These are phyloP conservation scores for Lampropteryx suffumata DNA, from an alignment of 2,888 invertebrate genomes.

Conservation along the genomic window DNA sequence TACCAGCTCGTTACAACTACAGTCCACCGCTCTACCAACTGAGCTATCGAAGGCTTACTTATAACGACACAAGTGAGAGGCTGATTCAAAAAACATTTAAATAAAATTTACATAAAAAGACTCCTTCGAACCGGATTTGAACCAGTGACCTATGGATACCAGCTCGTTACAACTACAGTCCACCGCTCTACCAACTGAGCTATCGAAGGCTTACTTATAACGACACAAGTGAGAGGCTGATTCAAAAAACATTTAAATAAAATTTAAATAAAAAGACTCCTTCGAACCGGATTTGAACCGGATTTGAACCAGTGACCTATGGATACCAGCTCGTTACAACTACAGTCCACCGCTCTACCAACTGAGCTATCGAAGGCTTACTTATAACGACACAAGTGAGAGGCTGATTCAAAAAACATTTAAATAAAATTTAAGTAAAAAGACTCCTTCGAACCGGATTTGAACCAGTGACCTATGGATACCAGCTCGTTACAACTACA, in stretches of 20 bases:
- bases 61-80: not conserved
- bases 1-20: slow-evolving; percentile 61
- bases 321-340: slow-evolving; percentile 48
- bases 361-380: slow-evolving; percentile 52
- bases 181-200: slow-evolving; percentile 84
- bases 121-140: slow-evolving; percentile 84
- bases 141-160: slow-evolving; percentile 84
- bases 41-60: slow-evolving; percentile 73
- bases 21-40: slow-evolving; percentile 83
- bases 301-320: slow-evolving; percentile 85
- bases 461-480: slow-evolving; percentile 86
- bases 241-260: not conserved
- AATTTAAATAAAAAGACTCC: slow-evolving; percentile 50
- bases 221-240: not conserved
- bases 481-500: slow-evolving; percentile 60
- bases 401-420: not conserved
- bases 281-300: slow-evolving; percentile 85
- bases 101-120: slow-evolving; percentile 34
- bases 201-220: slow-evolving; percentile 68
- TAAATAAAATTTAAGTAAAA: slow-evolving; percentile 33
- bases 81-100: not conserved
- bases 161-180: slow-evolving; percentile 66
- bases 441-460: slow-evolving; percentile 83
- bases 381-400: not conserved
- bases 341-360: slow-evolving; percentile 80